Evolutionary conservation across 2,113 vertebrate species (phyloP).

Genomic region (Pheucticus melanocephalus): DNA sequence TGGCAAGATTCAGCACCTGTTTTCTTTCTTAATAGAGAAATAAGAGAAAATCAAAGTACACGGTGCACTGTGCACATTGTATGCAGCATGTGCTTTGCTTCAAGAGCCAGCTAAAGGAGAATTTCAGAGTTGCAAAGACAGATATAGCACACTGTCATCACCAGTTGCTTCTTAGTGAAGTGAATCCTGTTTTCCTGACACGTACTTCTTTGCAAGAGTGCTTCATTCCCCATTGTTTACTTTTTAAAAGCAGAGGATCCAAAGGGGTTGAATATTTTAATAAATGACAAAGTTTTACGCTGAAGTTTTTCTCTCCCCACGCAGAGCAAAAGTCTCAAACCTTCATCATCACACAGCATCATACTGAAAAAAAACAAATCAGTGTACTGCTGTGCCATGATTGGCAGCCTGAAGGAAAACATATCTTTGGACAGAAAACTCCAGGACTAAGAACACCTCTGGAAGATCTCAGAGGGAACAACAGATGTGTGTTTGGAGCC

Average conservation of each 20-base stretch:
- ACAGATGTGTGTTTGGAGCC: not conserved
- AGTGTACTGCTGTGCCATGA: not conserved
- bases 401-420: not conserved
- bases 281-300: not conserved
- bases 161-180: slow-evolving; percentile 15
- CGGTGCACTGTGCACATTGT: not conserved
- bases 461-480: not conserved
- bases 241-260: not conserved
- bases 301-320: not conserved
- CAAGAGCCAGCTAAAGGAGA: slow-evolving; percentile 10
- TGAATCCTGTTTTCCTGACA: slow-evolving; percentile 29
- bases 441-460: not conserved
- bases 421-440: not conserved
- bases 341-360: not conserved
- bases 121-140: slow-evolving; percentile 28
- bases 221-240: slow-evolving; percentile 42
- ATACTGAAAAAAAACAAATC: not conserved
- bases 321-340: not conserved
- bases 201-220: slow-evolving; percentile 15
- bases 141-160: slow-evolving; percentile 26
- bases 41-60: not conserved
- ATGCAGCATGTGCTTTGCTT: not conserved
- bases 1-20: not conserved
- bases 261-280: slow-evolving; percentile 1
- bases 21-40: not conserved